Base-by-base conservation (phyloP, 2,797 vertebrate genomes). In the Sebastes steindachneri region DNA sequence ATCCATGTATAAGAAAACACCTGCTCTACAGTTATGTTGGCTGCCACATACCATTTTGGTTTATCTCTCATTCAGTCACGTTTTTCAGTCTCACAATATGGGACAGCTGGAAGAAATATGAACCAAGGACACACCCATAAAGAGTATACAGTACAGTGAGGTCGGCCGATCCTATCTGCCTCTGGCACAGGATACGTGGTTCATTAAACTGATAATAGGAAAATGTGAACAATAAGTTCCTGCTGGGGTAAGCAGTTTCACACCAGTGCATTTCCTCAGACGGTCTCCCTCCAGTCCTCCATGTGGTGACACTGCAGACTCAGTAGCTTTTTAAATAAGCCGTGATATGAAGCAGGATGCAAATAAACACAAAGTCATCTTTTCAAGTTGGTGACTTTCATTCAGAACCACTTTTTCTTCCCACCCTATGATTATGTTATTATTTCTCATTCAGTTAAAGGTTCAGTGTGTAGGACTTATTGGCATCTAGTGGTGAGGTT, bases 131-230 rank as follows among this genome's bases (percentile, higher is more conserved):
- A 80, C 78, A 83, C 57, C 73, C 58, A 54, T 78, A 26, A 73
- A 67, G 60, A 84, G 51, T 55, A 77, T 77, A 77, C 33, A 19
- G 45, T 53, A n/a, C n/a, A 64, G 82, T 35, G 57, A 81, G 72
- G 73, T 65, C 66, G 17, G 58, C 63, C 41, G 77, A 83, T 82
- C 41, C 48, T 71, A 74, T 89, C 68, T 68, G 76, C 74, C 23
- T 67, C 59, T 48, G 65, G 70, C 60, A 83, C 59, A 64, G 82
- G 78, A 86, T 80, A 67, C 51, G 28, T 67, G 59, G 25, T 83
- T 86, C 78, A 86, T 84, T 82, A 82, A 80, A 86, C 69, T 83
- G 75, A 87, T 89, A 89, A 90, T 79, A 82, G 78, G 76, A 71
- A 86, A 85, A 75, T 88, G 59, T 45, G 85, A 88, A 87, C 82